phyloP scores from a whole-genome alignment of 2,888 invertebrate genomes.

The Agriopis aurantiaria region DNA sequence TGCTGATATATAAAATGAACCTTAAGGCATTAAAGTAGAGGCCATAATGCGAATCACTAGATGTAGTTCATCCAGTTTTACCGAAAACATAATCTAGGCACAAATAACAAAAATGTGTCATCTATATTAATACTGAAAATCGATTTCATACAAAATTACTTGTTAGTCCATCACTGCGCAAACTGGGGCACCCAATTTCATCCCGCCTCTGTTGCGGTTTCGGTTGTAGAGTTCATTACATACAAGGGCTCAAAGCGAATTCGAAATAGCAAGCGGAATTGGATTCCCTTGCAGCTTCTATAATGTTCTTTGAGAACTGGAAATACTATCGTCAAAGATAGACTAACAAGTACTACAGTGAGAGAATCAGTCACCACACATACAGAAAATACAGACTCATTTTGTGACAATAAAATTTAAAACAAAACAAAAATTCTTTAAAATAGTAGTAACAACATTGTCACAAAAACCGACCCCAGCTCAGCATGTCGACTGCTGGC shows the following conservation, averaged over 20 bases:
- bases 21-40: slow-evolving; percentile 2
- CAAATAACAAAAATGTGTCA: background rate
- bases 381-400: background rate
- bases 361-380: background rate
- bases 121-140: background rate
- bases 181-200: slow-evolving; percentile 30
- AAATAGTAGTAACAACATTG: no score
- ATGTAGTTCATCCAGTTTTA: no score
- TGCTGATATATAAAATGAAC: background rate
- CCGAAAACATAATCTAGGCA: no score
- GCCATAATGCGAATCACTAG: background rate
- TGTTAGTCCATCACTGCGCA: slow-evolving; percentile 10
- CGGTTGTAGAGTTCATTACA: slow-evolving; percentile 10
- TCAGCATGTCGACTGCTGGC: no score
- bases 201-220: slow-evolving; percentile 23
- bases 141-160: background rate
- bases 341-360: background rate
- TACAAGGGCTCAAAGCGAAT: slow-evolving; percentile 23
- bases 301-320: slow-evolving; percentile 7
- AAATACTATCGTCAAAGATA: background rate
- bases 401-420: background rate
- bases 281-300: slow-evolving; percentile 8
- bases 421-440: no score
- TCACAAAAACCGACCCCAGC: no score
- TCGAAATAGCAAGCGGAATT: slow-evolving; percentile 11